Conservation (phyloP, 1,140 invertebrate species). For the Cardiocondyla obscurior region DNA sequence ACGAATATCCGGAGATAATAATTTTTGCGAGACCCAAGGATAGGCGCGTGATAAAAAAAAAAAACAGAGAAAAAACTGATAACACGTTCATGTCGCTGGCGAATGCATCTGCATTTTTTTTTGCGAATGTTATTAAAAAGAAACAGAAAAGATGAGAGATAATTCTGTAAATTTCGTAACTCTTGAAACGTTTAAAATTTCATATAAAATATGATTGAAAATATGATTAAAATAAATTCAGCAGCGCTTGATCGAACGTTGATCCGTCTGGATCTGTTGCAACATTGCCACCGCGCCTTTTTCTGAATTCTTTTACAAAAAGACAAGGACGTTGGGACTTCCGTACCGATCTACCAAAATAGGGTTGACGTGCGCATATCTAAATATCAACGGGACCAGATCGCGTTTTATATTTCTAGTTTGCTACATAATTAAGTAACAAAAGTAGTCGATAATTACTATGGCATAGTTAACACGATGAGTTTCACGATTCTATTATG, state of each 20-base stretch:
- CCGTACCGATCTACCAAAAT: neutral
- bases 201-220: neutral
- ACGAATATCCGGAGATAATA: neutral
- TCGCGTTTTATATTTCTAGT: neutral
- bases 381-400: neutral
- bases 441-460: neutral
- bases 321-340: neutral
- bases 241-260: neutral
- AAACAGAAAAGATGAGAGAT: neutral
- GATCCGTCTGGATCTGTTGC: neutral
- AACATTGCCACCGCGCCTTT: neutral
- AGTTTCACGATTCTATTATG: neutral
- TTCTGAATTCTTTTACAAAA: neutral
- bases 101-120: constrained; percentile 15
- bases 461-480: neutral
- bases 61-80: neutral
- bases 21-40: constrained; percentile 42
- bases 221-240: neutral
- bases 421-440: neutral
- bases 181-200: too few species aligned
- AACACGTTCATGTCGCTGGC: neutral
- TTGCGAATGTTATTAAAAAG: neutral
- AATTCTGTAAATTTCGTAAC: too few species aligned
- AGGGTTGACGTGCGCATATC: neutral
- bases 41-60: neutral